Evolutionary conservation across 1,140 invertebrate species (phyloP), one percentile per base, ranked within the genome.

Genomic region (Elymnias hypermnestra): DNA sequence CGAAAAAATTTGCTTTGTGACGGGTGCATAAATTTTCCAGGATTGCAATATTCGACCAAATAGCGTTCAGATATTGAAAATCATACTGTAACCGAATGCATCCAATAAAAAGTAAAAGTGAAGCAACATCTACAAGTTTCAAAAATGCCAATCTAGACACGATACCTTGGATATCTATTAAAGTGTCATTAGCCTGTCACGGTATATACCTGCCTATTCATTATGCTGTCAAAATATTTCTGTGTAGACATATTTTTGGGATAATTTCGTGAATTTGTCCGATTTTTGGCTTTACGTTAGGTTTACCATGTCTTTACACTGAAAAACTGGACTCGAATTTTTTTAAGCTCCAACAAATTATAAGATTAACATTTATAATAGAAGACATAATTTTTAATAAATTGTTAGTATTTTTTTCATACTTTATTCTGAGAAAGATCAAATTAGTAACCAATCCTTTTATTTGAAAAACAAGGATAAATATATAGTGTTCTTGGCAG

Each of bases 161-260:
- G 28, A 14, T 29, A 13, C 26, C 31, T 37, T 26, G 12, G 35
- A 37, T 31, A 23, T 15, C 40, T 43, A 50, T 83, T 79, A 78
- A 63, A 65, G 13, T 23, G 75, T 74, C 75, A 83, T 82, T 83
- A 83, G 71, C 60, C 45, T 41, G 67, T 65, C 69, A 70, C 53
- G 17, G 17, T 23, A 53, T 49, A 17, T 72, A 73, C 77, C 73
- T 70, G 74, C 61, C 68, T 63, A 72, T 78, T 63, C 66, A 84
- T 84, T 84, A 77, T 70, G 53, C 64, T 84, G 77, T 84, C 81
- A 82, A 82, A 84, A 84, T 82, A 84, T 84, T 84, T 78, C 76
- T 63, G 56, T 63, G n/a, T 59, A 38, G 38, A 37, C 52, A 56
- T 65, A 70, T 70, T 75, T 62, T 61, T 58, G 10, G 15, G 50